phyloP scores from a whole-genome alignment of 1,140 invertebrate species.

The Calosoma granatense region DNA sequence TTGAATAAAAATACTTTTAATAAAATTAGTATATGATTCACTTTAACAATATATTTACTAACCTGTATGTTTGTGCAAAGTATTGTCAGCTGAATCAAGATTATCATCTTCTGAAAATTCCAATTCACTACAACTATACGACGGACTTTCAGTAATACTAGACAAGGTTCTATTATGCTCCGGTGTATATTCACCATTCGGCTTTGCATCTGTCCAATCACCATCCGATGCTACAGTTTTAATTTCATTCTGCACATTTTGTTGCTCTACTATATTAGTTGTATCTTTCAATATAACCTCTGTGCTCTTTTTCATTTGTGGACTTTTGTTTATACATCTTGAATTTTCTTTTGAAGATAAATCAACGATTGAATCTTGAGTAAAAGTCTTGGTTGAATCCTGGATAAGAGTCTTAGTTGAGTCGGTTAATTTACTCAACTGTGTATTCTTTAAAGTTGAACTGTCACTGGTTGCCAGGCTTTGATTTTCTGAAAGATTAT shows the following conservation, averaged over 20 bases:
- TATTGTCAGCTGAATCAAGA: neutral
- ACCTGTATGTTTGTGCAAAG: neutral
- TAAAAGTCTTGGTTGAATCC: neutral
- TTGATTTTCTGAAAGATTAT: no score
- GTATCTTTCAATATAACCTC: neutral
- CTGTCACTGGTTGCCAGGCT: neutral
- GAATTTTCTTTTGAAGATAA: neutral
- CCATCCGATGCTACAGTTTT: neutral
- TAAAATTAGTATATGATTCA: no score
- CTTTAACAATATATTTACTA: no score
- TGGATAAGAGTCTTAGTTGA: neutral
- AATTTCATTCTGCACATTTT: neutral
- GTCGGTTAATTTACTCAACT: neutral
- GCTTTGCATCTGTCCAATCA: neutral
- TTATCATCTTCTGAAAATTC: neutral
- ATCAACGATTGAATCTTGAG: no score
- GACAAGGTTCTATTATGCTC: neutral
- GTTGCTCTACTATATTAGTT: neutral
- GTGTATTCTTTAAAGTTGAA: constrained; percentile 3
- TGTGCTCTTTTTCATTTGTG: neutral
- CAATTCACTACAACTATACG: neutral
- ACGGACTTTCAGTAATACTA: neutral
- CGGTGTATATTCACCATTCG: neutral
- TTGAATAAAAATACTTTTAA: no score
- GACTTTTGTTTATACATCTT: neutral